Base-by-base conservation (phyloP, 2,797 vertebrate genomes). In the Gymnodraco acuticeps region DNA sequence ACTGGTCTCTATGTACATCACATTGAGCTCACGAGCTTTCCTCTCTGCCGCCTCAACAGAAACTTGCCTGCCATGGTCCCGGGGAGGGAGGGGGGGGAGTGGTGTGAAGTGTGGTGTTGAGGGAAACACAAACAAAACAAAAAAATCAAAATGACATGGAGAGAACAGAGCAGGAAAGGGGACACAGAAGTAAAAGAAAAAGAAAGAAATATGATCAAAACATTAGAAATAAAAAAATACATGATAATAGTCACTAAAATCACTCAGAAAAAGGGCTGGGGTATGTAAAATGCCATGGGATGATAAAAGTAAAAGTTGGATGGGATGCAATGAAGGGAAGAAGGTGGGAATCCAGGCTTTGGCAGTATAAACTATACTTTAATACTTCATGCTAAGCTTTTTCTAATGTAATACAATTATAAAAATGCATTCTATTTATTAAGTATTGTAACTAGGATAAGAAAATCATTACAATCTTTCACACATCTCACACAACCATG, bases 1-100 rank as follows among this genome's bases (percentile, higher is more conserved):
- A 77, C 95, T 95, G 92, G 92, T 96, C 93, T 96, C 95, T 95
- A 95, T 92, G 95, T 94, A 95, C 95, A 97, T 95, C 94, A 96
- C 90, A 94, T 88, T 95, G 94, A 97, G 93, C 72, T 95, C 94
- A 84, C 86, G 93, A 90, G 94, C 92, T 95, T 95, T 95, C 94
- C 95, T 95, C 94, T 96, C 93, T 81, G 94, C 93, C 87, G 96
- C 92, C 91, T 96, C 95, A 91, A 96, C 59, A 95, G 95, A 96
- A 90, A 96, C 93, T 94, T 96, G 93, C 86, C 96, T 96, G 94
- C 88, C 95, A 92, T 85, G 93, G 91, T 88, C 91, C 91, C 83
- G 15, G 89, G 87, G 52, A 81, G 71, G 75, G 70, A 75, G 67
- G 75, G 51, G 53, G 27, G 73, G 81, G 54, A 52, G 85, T 71